Conservation (phyloP, 2,797 vertebrate genomes). For the Rachycentron canadum region DNA sequence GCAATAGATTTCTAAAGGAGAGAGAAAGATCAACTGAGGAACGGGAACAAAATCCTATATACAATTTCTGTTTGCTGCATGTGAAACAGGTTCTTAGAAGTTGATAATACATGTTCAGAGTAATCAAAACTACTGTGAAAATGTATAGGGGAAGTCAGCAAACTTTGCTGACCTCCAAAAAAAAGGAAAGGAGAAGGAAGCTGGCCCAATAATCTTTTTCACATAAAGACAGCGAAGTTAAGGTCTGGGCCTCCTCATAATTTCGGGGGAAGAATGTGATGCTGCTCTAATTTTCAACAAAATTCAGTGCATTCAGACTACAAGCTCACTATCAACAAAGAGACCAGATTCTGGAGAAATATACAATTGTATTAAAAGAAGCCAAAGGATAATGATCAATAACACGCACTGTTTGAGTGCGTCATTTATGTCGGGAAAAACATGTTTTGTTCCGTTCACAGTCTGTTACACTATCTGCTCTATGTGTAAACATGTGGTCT, state of each 20-base stretch:
- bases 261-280: neutral
- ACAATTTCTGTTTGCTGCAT: neutral
- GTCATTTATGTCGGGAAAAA: neutral
- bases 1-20: constrained; percentile 92
- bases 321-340: neutral
- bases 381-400: neutral
- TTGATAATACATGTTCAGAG: neutral
- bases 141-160: constrained; percentile 36
- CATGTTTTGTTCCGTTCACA: neutral
- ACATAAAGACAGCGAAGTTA: neutral
- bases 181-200: constrained; percentile 55
- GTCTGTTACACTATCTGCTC: constrained; percentile 4
- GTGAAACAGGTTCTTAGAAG: constrained; percentile 38
- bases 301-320: neutral
- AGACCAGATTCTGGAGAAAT: neutral
- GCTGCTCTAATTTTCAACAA: neutral
- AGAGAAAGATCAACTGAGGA: constrained; percentile 3
- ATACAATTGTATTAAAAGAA: neutral
- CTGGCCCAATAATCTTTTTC: constrained; percentile 19
- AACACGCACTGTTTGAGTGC: neutral
- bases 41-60: neutral
- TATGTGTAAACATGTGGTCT: constrained; percentile 24
- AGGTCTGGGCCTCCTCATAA: neutral
- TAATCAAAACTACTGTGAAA: constrained; percentile 19
- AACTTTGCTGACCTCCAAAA: constrained; percentile 11